Conservation (phyloP, 2,113 vertebrate species). For the Takifugu flavidus region DNA sequence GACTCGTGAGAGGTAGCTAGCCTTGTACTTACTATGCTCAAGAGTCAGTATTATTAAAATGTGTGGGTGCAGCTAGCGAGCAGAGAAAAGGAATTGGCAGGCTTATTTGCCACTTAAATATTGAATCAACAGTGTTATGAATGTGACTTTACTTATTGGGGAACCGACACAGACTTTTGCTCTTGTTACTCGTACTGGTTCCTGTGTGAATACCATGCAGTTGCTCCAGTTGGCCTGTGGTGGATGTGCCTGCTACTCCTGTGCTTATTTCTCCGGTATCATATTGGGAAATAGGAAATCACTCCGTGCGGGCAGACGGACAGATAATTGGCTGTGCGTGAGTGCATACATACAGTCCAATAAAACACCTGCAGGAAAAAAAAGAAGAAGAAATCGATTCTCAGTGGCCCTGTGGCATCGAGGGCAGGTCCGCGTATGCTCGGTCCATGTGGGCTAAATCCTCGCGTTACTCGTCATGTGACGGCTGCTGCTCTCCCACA, state of each 20-base stretch:
- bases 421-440: constrained; percentile 14
- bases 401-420: constrained; percentile 1
- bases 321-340: constrained; percentile 41
- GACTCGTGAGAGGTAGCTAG: constrained; percentile 53
- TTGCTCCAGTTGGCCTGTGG: constrained; percentile 29
- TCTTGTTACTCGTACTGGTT: no score
- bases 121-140: constrained; percentile 23
- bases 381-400: constrained; percentile 21
- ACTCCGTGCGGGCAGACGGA: constrained; percentile 53
- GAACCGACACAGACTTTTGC: constrained; percentile 15
- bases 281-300: constrained; percentile 33
- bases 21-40: constrained; percentile 41
- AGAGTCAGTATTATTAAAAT: constrained; percentile 46
- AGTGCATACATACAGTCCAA: constrained; percentile 37
- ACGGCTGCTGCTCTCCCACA: constrained; percentile 11
- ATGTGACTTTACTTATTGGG: constrained; percentile 23
- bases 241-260: constrained; percentile 50
- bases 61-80: constrained; percentile 47
- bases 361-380: constrained; percentile 35
- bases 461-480: constrained; percentile 17
- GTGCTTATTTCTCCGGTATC: constrained; percentile 42
- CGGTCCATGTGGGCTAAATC: constrained; percentile 28
- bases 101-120: constrained; percentile 32
- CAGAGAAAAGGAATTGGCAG: constrained; percentile 30
- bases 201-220: constrained; percentile 2